These are phyloP conservation scores for Schizaphis graminum DNA, from an alignment of 2,888 invertebrate genomes.

Conservation along the genomic window DNA sequence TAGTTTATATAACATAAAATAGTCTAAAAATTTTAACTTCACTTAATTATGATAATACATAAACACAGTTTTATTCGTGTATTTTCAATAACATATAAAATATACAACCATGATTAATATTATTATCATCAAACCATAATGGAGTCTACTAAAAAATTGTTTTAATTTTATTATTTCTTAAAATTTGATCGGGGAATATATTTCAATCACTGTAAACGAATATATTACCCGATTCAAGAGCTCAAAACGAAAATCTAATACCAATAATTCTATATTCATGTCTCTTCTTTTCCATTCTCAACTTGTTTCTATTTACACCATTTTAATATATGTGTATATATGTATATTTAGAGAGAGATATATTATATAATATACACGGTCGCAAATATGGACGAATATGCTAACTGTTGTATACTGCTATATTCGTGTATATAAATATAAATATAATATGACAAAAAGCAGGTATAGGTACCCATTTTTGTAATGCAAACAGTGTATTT, in stretches of 20 bases:
- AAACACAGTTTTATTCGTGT: not conserved
- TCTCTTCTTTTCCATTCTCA: not conserved
- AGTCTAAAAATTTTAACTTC: not conserved
- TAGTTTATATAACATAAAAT: not conserved
- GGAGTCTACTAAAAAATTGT: not conserved
- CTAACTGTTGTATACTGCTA: not conserved
- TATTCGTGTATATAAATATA: not conserved
- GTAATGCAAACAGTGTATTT: slow-evolving; percentile 38
- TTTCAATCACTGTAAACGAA: not conserved
- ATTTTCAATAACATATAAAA: not conserved
- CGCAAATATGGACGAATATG: not conserved
- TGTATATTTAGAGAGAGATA: no score
- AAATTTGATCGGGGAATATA: not conserved
- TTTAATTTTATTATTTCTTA: not conserved
- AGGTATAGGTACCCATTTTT: not conserved
- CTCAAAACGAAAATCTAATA: not conserved
- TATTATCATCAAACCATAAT: not conserved
- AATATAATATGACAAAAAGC: not conserved
- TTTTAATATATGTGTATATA: not conserved
- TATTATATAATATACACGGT: not conserved
- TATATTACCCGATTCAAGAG: not conserved
- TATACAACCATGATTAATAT: not conserved
- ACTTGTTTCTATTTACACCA: not conserved
- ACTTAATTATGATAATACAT: not conserved
- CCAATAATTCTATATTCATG: not conserved